Evolutionary conservation across 2,797 vertebrate genomes (phyloP), one percentile per base, ranked within the genome.

Genomic region (Lacerta viridis): DNA sequence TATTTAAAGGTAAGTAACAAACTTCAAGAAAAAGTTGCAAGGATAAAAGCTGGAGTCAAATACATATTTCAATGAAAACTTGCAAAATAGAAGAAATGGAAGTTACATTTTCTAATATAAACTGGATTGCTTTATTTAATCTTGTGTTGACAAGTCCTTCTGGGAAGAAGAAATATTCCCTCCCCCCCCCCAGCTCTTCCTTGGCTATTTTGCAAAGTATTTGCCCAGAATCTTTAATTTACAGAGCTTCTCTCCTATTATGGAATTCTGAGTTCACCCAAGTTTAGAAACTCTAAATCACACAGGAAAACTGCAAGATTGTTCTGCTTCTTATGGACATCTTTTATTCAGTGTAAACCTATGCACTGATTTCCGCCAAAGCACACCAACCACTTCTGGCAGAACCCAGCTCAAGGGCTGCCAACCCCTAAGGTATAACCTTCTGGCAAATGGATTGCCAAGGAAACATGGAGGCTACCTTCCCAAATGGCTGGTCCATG

Each of bases 301-400:
- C 9, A 75, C 50, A 92, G 15, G 91, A 94, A 95, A 93, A 91
- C 84, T 95, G 83, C 90, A 94, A 95, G 91, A 92, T 92, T 88
- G 87, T 93, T 94, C 80, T 91, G 87, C 39, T 90, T 94, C 91
- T 94, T 82, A 89, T 85, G 41, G 85, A 93, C 80, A 86, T 88
- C 85, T 89, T 41, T 86, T 81, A 91, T 61, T 87, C 77, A 87
- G 87, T 86, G 89, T 39, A 81, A 95, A 90, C 77, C 89, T 90
- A 92, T 74, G 84, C 89, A 78, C 85, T 87, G 17, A 87, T 80
- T 92, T 95, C 94, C 95, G 91, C 92, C 92, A 93, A 92, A 33
- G 90, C 80, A 92, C 59, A 93, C 87, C 50, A 27, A 87, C 88
- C 92, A 93, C 85, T 87, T 78, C 91, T 94, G 92, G 91, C 90